These are phyloP conservation scores for Simalia tracyae DNA, from an alignment of 2,797 vertebrate species.

Conservation along the genomic window DNA sequence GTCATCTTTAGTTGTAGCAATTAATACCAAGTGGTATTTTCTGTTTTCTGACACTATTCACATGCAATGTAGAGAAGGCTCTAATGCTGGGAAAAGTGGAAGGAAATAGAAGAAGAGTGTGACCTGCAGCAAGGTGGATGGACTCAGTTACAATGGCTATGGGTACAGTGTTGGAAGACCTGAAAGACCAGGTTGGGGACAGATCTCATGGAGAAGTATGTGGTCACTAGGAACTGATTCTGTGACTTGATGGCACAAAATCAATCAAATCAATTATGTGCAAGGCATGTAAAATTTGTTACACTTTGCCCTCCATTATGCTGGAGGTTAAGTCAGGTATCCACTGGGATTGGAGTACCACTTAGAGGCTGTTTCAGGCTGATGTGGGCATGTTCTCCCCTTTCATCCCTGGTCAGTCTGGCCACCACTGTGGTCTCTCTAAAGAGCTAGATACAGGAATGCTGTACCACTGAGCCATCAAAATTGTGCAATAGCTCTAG, in stretches of 20 bases:
- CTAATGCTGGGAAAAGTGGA: background rate
- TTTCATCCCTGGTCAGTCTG: background rate
- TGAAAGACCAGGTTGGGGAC: background rate
- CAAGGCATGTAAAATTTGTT: background rate
- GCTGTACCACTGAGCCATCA: background rate
- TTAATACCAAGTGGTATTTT: background rate
- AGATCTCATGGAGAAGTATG: background rate
- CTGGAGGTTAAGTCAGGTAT: background rate
- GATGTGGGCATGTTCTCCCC: background rate
- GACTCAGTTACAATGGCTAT: background rate
- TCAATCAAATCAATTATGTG: background rate
- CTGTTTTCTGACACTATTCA: background rate
- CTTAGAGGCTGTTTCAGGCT: background rate
- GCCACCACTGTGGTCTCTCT: background rate
- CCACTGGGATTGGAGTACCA: background rate
- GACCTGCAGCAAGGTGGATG: background rate
- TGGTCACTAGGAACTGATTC: background rate
- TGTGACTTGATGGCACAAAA: background rate
- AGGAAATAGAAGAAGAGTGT: background rate
- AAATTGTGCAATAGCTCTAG: background rate
- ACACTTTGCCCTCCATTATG: background rate
- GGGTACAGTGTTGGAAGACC: background rate
- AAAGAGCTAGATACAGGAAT: background rate
- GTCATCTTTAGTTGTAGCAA: background rate
- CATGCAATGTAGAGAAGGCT: background rate